Evolutionary conservation across 2,888 invertebrate species (phyloP).

Genomic region (Coelinius sp.): DNA sequence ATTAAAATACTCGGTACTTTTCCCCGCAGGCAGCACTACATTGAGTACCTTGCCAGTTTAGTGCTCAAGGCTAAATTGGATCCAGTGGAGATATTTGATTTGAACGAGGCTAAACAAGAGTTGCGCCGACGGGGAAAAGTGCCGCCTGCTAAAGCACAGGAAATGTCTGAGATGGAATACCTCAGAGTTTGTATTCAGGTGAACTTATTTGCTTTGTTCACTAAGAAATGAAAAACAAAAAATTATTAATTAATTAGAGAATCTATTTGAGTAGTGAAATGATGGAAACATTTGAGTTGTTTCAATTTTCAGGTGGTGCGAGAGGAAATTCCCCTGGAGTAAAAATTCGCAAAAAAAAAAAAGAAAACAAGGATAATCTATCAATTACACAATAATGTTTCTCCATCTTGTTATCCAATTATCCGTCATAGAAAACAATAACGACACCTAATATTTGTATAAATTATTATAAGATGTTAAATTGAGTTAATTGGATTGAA

Average conservation of each 20-base stretch:
- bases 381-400: too few species aligned
- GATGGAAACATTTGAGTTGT: too few species aligned
- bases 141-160: conserved; percentile 85
- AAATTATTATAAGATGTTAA: too few species aligned
- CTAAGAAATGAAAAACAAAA: background rate
- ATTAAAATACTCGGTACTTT: conserved; percentile 67
- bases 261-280: too few species aligned
- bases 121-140: conserved; percentile 87
- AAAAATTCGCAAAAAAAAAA: too few species aligned
- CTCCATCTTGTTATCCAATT: too few species aligned
- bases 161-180: conserved; percentile 88
- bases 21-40: conserved; percentile 88
- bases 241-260: background rate
- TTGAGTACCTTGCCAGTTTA: conserved; percentile 93
- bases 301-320: conserved; percentile 78
- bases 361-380: too few species aligned
- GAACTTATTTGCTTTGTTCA: conserved; percentile 57
- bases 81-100: conserved; percentile 89
- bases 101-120: conserved; percentile 89
- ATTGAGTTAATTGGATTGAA: too few species aligned
- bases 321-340: conserved; percentile 82
- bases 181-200: conserved; percentile 90
- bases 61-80: conserved; percentile 89
- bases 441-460: too few species aligned
- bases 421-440: too few species aligned